phyloP scores from a whole-genome alignment of 1,140 invertebrate genomes.

The Asbolus verrucosus region DNA sequence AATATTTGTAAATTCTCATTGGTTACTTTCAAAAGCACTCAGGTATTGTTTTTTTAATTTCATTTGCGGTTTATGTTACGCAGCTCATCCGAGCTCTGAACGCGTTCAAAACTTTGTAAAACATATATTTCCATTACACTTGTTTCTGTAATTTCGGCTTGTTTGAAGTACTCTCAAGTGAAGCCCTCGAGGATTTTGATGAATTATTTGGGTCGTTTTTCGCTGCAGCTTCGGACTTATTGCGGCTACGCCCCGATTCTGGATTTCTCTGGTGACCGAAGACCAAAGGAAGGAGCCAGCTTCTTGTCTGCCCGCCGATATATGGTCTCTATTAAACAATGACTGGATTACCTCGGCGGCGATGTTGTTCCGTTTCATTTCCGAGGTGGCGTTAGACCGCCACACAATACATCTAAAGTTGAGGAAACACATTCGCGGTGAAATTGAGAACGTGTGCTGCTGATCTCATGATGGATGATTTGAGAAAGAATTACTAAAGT shows the following conservation, averaged over 20 bases:
- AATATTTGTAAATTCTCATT: conserved; percentile 41
- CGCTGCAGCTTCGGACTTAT: background rate
- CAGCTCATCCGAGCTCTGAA: conserved; percentile 22
- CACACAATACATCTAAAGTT: conserved; percentile 29
- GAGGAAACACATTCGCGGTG: conserved; percentile 45
- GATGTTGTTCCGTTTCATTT: conserved; percentile 22
- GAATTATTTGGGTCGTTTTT: conserved; percentile 9
- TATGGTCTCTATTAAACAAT: too few relatives aligned
- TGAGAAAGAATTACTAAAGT: conserved; percentile 65
- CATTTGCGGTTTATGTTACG: conserved; percentile 21
- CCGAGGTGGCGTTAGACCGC: conserved; percentile 1
- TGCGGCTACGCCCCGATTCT: background rate
- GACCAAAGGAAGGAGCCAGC: too few relatives aligned
- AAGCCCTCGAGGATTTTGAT: conserved; percentile 28
- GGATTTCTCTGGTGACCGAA: background rate
- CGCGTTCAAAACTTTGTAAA: conserved; percentile 33
- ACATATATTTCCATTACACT: conserved; percentile 35
- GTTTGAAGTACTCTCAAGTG: conserved; percentile 18
- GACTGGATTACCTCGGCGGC: background rate
- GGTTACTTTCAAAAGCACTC: conserved; percentile 29
- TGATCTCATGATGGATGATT: conserved; percentile 65
- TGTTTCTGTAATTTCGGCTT: conserved; percentile 22
- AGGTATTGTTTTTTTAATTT: conserved; percentile 41
- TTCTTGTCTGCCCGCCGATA: too few relatives aligned
- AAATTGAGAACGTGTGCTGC: conserved; percentile 55